Evolutionary conservation across 1,140 invertebrate genomes (phyloP), one percentile per base, ranked within the genome.

Genomic region (Carcinoscorpius rotundicauda): DNA sequence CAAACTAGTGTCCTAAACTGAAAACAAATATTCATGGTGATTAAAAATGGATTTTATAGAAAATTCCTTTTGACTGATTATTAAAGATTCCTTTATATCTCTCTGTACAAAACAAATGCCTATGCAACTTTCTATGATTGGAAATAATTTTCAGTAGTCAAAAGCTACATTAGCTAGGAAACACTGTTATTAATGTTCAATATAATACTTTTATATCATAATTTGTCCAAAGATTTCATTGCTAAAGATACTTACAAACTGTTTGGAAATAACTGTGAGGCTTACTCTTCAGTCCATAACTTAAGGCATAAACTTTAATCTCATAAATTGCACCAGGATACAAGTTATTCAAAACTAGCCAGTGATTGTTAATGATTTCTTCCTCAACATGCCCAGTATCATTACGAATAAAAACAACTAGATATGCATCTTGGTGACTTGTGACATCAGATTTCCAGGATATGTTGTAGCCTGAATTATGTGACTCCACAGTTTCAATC

Each of bases 401-500:
- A 75, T 90, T 91, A 68, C 91, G 81, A 0, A 83, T 85, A 73
- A 88, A 89, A 11, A 86, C 83, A 10, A 96, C 84, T 78, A 89
- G 86, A 77, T 91, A 96, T 73, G 85, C 85, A 71, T 93, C 89
- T 76, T 96, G 91, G 58, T 85, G 82, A 3, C 89, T 93, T 73
- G 91, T 92, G 0, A 93, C 91, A 75, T 94, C 92, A 64, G 87
- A 90, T 78, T 92, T 91, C 91, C 91, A 96, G 8, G 89, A 90
- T 52, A 96, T 90, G 68, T 90, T 91, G 61, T 94, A 78, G 4
- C 61, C 68, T 58, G 48, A 64, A 8, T 66, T 63, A 6, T 71
- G 53, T 55, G 87, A 82, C 73, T 85, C 85, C 50, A 93, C 75
- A 72, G 89, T 87, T 74, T 90, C 87, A 64, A 93, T 92, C 64